Conservation (phyloP, 2,113 vertebrate genomes). For the Nettapus auritus region DNA sequence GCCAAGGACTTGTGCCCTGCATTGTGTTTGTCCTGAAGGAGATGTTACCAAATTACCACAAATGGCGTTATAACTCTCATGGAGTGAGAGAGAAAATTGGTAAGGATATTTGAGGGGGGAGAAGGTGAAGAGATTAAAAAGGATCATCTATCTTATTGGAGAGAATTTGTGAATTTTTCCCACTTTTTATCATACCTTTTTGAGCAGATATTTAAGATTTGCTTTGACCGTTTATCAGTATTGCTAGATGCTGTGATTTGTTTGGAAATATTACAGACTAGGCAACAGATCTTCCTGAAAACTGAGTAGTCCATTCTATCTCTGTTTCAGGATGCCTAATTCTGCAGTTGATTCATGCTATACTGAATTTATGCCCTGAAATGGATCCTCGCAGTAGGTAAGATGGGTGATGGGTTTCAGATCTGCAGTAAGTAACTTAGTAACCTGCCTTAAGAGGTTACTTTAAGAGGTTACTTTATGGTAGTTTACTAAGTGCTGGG, state of each 20-base stretch:
- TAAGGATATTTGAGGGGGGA: slow-evolving; percentile 51
- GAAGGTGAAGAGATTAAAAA: not conserved
- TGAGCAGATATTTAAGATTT: not conserved
- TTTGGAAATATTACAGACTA: not conserved
- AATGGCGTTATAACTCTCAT: slow-evolving; percentile 94
- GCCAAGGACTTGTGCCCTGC: slow-evolving; percentile 92
- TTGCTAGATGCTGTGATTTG: not conserved
- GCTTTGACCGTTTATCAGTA: not conserved
- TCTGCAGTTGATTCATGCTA: slow-evolving; percentile 94
- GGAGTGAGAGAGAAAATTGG: slow-evolving; percentile 93
- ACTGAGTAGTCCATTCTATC: not conserved
- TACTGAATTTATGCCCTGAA: slow-evolving; percentile 93
- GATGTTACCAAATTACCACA: slow-evolving; percentile 97
- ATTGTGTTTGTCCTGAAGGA: slow-evolving; percentile 96
- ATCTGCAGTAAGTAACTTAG: no score
- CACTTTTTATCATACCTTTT: not conserved
- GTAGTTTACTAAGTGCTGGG: not conserved
- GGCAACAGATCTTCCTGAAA: not conserved
- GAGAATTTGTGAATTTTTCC: not conserved
- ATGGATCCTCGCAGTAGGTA: slow-evolving; percentile 89
- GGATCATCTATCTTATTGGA: not conserved
- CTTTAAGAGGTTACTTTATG: not conserved
- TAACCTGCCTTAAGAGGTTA: no score
- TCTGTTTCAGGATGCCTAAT: slow-evolving; percentile 88
- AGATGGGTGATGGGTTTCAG: not conserved